Base-by-base conservation (phyloP, 2,797 vertebrate genomes). In the Cossypha niveicapilla region DNA sequence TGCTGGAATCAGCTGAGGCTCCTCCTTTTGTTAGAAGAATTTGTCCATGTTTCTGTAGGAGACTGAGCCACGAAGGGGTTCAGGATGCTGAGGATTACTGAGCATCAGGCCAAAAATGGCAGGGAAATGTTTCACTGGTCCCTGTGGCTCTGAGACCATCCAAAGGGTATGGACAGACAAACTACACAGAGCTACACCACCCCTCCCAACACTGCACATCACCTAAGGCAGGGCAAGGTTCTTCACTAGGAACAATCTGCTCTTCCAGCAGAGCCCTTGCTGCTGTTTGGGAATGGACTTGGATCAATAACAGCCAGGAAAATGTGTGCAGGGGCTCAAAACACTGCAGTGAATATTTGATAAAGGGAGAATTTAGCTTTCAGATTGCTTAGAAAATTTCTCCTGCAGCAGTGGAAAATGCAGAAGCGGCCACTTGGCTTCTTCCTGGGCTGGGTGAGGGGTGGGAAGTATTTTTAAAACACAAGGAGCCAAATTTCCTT, bases 1-100 rank as follows among this genome's bases (percentile, higher is more conserved):
- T 50, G 80, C 86, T 86, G 77, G n/a, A 58, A 89, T 37, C 93
- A 87, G 71, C 86, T 30, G 84, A 84, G 81, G 83, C 90, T 93
- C 82, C 85, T 88, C 79, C 78, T 77, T 86, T 74, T 51, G 75
- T 78, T 2, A 42, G 50, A 75, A 88, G 72, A 62, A 82, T 47
- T 78, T 37, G 15, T 44, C 17, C n/a, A 78, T 42, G 35, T 25
- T 50, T 71, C 74, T 61, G 66, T 3, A 82, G 81, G 92, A 87
- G 86, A 15, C 78, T 21, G 84, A 74, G 85, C 76, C 0, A 0
- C 44, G 39, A 68, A 19, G 60, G 56, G 66, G 77, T 6, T 35
- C 24, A 30, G 67, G 67, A 66, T 82, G 86, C 79, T 5, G 23
- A 71, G 62, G 9, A 10, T 39, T 42, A 74, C 45, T 47, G 45